These are phyloP conservation scores for Adelphocoris suturalis DNA, from an alignment of 2,888 invertebrate species.

Conservation along the genomic window DNA sequence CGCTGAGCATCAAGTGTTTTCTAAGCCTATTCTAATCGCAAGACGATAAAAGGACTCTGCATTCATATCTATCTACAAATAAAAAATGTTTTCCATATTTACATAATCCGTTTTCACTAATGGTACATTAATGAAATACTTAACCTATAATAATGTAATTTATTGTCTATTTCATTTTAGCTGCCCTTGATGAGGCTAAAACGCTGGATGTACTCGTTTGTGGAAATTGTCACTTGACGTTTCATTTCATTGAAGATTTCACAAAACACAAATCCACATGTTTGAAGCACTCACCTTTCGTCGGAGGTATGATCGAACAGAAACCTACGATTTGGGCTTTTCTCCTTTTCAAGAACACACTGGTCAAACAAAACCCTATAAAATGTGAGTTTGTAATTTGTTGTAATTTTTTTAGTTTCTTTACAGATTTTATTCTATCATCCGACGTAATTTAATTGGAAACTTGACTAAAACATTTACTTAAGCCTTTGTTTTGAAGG, in stretches of 20 bases:
- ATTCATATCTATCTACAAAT: no score
- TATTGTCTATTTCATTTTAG: conserved; percentile 78
- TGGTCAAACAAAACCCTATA: conserved; percentile 72
- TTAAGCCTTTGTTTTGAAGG: no score
- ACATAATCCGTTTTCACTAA: no score
- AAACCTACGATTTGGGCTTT: conserved; percentile 93
- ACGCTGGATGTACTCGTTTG: conserved; percentile 89
- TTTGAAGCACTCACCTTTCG: conserved; percentile 82
- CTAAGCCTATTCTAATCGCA: no score
- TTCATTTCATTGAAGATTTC: conserved; percentile 89
- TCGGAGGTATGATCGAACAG: conserved; percentile 83
- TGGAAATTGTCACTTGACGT: conserved; percentile 89
- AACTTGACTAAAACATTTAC: no score
- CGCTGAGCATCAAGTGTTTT: no score
- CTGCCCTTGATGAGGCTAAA: conserved; percentile 87
- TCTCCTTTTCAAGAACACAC: conserved; percentile 85
- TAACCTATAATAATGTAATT: neutral
- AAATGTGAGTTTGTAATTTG: conserved; percentile 70
- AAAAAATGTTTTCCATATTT: no score
- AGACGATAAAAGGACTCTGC: no score
- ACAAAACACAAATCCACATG: conserved; percentile 85
- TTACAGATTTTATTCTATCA: no score
- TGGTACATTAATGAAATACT: no score
- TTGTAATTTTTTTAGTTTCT: neutral
- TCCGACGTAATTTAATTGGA: no score